phyloP scores from a whole-genome alignment of 1,140 invertebrate genomes.

The Trissolcus basalis region DNA sequence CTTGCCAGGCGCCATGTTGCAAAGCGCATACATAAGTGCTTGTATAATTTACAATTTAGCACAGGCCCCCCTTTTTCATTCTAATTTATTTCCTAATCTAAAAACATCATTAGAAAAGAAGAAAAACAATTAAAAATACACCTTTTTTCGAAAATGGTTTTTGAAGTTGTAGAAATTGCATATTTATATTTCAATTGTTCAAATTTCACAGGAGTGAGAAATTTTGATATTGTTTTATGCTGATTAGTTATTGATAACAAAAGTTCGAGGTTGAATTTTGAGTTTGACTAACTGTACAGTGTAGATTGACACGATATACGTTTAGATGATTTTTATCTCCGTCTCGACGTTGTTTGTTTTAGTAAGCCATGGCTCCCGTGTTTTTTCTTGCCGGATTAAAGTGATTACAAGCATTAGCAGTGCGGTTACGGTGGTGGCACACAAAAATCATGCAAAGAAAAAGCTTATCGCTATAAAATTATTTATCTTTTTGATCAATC shows the following conservation, averaged over 20 bases:
- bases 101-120: neutral
- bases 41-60: conserved; percentile 17
- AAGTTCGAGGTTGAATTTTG: conserved; percentile 10
- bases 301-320: conserved; percentile 41
- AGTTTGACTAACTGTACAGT: conserved; percentile 34
- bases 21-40: conserved; percentile 43
- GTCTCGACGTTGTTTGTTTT: conserved; percentile 67
- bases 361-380: conserved; percentile 63
- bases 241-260: neutral
- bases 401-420: conserved; percentile 66
- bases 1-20: conserved; percentile 52
- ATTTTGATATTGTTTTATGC: too few species aligned
- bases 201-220: neutral
- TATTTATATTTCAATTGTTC: too few species aligned
- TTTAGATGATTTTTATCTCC: conserved; percentile 57
- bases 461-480: conserved; percentile 33
- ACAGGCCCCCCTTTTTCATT: too few species aligned
- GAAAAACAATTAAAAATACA: neutral
- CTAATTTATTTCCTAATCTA: neutral
- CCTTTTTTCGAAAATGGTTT: too few species aligned
- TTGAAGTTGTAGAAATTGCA: too few species aligned
- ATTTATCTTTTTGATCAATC: conserved; percentile 38
- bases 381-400: conserved; percentile 54
- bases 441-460: conserved; percentile 38
- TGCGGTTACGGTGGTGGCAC: conserved; percentile 63